phyloP scores from a whole-genome alignment of 2,888 invertebrate genomes.

The Maniola hyperantus region DNA sequence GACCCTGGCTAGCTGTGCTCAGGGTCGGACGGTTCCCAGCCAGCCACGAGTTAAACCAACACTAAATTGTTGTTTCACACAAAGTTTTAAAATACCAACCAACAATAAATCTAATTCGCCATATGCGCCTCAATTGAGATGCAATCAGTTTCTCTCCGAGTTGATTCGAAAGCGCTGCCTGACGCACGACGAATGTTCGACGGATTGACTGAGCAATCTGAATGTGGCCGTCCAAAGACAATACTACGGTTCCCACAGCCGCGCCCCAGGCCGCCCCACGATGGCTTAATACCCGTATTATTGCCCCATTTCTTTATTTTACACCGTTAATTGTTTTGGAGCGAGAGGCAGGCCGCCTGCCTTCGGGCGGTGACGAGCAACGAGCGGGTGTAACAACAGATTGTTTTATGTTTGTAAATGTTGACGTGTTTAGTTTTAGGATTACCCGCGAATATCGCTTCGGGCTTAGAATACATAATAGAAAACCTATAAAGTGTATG shows the following conservation, averaged over 20 bases:
- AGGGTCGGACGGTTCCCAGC: not conserved
- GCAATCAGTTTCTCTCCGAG: conserved; percentile 49
- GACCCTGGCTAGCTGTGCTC: not conserved
- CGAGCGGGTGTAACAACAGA: conserved; percentile 31
- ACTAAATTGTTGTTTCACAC: conserved; percentile 25
- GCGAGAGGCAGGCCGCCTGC: conserved; percentile 67
- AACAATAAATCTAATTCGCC: conserved; percentile 46
- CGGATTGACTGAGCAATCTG: conserved; percentile 56
- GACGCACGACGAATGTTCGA: conserved; percentile 27
- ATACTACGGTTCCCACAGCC: conserved; percentile 67
- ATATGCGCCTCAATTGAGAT: conserved; percentile 47
- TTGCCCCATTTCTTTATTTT: conserved; percentile 55
- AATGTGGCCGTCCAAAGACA: conserved; percentile 62
- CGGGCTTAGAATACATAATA: conserved; percentile 6
- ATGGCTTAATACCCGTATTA: conserved; percentile 40
- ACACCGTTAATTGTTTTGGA: conserved; percentile 73
- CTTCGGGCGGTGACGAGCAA: conserved; percentile 56
- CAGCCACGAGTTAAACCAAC: conserved; percentile 5
- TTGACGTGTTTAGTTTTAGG: conserved; percentile 33
- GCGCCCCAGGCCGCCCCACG: conserved; percentile 61
- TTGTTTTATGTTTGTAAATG: conserved; percentile 32
- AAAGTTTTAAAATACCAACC: conserved; percentile 18
- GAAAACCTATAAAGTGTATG: too few relatives aligned
- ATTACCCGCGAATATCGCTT: conserved; percentile 22
- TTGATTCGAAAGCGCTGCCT: conserved; percentile 48